Evolutionary conservation across 2,113 vertebrate species (phyloP).

Genomic region (Collichthys lucidus): DNA sequence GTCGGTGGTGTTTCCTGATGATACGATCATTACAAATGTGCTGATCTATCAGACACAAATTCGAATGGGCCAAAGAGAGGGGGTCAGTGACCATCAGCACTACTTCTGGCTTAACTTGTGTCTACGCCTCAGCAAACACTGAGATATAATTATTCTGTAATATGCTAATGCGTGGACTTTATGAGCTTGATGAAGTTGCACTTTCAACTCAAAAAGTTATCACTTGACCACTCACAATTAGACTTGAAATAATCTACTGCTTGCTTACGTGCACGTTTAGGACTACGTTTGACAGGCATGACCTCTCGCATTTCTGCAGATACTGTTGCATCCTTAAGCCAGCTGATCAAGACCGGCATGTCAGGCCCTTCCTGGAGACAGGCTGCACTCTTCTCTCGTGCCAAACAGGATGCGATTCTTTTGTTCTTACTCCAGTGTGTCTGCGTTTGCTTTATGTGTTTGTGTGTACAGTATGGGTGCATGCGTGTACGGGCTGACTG

Average conservation of each 20-base stretch:
- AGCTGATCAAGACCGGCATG: slow-evolving; percentile 31
- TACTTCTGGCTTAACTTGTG: background rate
- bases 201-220: background rate
- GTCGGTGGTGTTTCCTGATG: background rate
- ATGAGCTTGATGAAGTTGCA: background rate
- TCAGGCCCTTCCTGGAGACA: slow-evolving; percentile 12
- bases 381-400: slow-evolving; percentile 8
- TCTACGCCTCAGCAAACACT: background rate
- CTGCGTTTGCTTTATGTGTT: slow-evolving; percentile 28
- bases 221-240: background rate
- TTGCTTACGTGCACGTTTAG: background rate
- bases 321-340: slow-evolving; percentile 5
- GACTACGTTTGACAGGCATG: slow-evolving; percentile 13
- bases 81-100: background rate
- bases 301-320: slow-evolving; percentile 28
- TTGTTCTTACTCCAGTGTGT: slow-evolving; percentile 19
- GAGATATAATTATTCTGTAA: background rate
- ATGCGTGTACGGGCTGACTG: slow-evolving; percentile 20
- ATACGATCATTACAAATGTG: background rate
- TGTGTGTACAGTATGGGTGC: slow-evolving; percentile 31
- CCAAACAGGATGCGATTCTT: background rate
- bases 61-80: background rate
- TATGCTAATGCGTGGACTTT: background rate
- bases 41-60: background rate
- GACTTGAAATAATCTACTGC: background rate